Percentiles rank a stretch among this genome's conserved stretches.
Conservation (phyloP, 2,888 invertebrate genomes). For the Aradus depressus region DNA sequence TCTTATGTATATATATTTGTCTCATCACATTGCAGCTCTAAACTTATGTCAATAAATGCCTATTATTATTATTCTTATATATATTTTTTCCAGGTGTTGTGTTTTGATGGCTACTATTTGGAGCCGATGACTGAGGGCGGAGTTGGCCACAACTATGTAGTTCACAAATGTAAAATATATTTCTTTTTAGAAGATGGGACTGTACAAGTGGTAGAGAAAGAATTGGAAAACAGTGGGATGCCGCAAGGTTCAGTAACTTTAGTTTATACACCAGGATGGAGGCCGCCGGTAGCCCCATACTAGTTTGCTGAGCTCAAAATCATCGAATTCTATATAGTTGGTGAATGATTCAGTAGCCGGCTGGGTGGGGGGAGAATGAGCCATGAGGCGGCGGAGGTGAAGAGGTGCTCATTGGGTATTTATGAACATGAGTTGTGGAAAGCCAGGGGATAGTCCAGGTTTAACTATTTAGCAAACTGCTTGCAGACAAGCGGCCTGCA, state of each 20-base stretch:
- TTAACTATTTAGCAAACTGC: no score
- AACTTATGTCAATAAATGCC: background rate
- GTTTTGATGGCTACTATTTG: conserved; percentile 68
- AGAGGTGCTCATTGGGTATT: no score
- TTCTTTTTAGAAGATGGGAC: conserved; percentile 88
- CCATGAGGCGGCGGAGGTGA: no score
- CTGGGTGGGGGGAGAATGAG: no score
- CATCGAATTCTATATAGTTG: no score
- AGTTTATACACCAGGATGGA: no score
- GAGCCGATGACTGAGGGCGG: conserved; percentile 67
- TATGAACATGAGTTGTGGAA: no score
- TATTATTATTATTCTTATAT: background rate
- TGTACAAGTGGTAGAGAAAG: conserved; percentile 74
- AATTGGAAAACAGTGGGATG: conserved; percentile 70
- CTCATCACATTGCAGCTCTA: background rate
- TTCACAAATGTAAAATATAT: conserved; percentile 70
- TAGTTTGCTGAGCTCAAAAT: no score
- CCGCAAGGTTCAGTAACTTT: conserved; percentile 67
- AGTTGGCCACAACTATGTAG: conserved; percentile 48
- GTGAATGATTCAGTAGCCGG: no score
- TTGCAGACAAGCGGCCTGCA: no score
- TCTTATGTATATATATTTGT: background rate
- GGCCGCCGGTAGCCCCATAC: no score
- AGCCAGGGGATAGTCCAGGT: no score
- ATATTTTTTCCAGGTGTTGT: conserved; percentile 47